These are phyloP conservation scores for Characodon lateralis DNA, from an alignment of 2,797 vertebrate species.

Conservation along the genomic window DNA sequence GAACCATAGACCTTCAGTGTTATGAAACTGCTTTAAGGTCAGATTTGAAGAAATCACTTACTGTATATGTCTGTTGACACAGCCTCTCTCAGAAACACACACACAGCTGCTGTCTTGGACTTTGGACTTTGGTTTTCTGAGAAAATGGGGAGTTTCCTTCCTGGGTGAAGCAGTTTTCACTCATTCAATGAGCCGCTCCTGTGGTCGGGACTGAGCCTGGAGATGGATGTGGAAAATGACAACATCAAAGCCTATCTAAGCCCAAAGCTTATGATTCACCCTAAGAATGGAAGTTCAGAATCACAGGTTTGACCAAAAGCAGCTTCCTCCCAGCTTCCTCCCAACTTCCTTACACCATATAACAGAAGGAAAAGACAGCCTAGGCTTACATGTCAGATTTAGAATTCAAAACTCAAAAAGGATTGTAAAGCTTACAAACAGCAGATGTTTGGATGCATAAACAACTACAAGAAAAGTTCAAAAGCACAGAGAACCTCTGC, in stretches of 20 bases:
- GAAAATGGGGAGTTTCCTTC: constrained; percentile 72
- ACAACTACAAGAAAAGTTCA: not conserved
- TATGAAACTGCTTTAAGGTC: constrained; percentile 31
- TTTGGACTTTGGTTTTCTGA: constrained; percentile 53
- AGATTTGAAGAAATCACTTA: constrained; percentile 33
- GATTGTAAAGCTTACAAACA: not conserved
- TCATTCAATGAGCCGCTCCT: constrained; percentile 53
- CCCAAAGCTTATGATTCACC: too few species aligned
- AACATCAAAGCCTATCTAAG: constrained; percentile 44
- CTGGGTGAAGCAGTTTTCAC: constrained; percentile 58
- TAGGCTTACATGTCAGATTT: not conserved
- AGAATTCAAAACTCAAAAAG: not conserved
- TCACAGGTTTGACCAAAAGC: constrained; percentile 13
- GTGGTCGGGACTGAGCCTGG: constrained; percentile 15
- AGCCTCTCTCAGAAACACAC: constrained; percentile 26
- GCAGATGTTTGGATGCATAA: not conserved
- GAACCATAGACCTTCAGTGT: constrained; percentile 15
- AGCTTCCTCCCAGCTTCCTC: not conserved
- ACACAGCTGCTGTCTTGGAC: constrained; percentile 53
- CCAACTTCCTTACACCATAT: not conserved
- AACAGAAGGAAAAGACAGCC: not conserved
- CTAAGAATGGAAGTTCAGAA: constrained; percentile 4
- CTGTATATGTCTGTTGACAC: constrained; percentile 45
- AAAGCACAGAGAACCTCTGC: not conserved
- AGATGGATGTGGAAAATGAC: constrained; percentile 46